Conservation (phyloP, 2,888 invertebrate genomes). For the Zonitis immaculata region DNA sequence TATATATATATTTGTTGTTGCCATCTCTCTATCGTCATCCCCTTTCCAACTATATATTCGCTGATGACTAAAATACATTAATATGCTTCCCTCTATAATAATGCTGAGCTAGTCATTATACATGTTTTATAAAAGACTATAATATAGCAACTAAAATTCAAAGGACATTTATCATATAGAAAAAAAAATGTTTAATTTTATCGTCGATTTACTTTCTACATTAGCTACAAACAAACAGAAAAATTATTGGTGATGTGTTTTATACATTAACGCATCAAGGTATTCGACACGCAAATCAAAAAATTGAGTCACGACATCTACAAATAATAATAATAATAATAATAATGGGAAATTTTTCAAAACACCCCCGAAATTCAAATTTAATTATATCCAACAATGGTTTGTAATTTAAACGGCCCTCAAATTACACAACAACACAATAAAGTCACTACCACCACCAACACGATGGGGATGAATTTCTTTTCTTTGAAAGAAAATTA, state of each 20-base stretch:
- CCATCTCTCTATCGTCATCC: constrained; percentile 20
- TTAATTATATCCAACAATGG: constrained; percentile 1
- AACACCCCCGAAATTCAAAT: neutral
- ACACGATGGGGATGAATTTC: neutral
- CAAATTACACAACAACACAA: neutral
- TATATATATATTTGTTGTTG: constrained; percentile 27
- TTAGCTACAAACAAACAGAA: neutral
- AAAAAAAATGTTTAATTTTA: constrained; percentile 28
- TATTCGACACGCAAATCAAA: neutral
- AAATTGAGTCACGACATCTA: neutral
- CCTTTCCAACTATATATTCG: constrained; percentile 28
- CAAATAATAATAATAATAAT: too few species aligned
- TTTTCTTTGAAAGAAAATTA: neutral
- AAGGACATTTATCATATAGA: constrained; percentile 36
- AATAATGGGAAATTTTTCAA: too few species aligned
- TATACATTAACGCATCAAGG: neutral
- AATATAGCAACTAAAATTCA: constrained; percentile 41
- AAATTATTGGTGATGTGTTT: neutral
- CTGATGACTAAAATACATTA: constrained; percentile 47
- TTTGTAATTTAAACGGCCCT: neutral
- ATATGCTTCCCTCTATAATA: constrained; percentile 43
- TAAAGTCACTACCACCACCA: too few species aligned
- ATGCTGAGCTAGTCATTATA: constrained; percentile 46
- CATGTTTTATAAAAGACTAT: constrained; percentile 45
- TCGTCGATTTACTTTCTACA: too few species aligned